Conservation (phyloP, 2,797 vertebrate species). For the Cyprinella venusta region DNA sequence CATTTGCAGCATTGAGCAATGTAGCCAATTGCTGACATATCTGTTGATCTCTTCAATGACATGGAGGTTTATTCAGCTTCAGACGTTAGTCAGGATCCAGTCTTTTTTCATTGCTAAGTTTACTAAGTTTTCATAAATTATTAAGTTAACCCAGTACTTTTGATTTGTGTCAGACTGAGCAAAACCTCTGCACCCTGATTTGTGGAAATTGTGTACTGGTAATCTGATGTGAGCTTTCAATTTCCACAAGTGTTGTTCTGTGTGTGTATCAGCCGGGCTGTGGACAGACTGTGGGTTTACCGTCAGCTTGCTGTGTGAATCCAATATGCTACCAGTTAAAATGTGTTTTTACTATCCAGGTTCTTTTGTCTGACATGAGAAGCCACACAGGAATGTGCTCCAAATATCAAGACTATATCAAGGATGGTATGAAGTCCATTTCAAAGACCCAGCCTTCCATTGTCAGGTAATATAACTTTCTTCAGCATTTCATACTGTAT, state of each 20-base stretch:
- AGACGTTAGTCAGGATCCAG: too few relatives aligned
- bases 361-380: slow-evolving; percentile 91
- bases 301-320: background rate
- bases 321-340: too few relatives aligned
- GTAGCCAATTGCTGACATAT: too few relatives aligned
- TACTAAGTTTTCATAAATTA: too few relatives aligned
- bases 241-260: background rate
- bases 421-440: slow-evolving; percentile 92
- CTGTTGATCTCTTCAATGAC: too few relatives aligned
- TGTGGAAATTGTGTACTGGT: too few relatives aligned
- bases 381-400: slow-evolving; percentile 87
- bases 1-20: too few relatives aligned
- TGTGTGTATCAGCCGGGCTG: background rate
- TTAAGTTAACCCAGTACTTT: too few relatives aligned
- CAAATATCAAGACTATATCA: slow-evolving; percentile 94
- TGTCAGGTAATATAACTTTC: slow-evolving; percentile 76
- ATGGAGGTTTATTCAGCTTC: too few relatives aligned
- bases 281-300: too few relatives aligned
- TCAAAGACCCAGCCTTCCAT: slow-evolving; percentile 86
- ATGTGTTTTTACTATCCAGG: slow-evolving; percentile 69
- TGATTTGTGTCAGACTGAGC: too few relatives aligned
- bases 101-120: too few relatives aligned
- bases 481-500: background rate
- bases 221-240: background rate
- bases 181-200: background rate